Evolutionary conservation across 2,888 invertebrate species (phyloP).

Genomic region (Cephonodes hylas): DNA sequence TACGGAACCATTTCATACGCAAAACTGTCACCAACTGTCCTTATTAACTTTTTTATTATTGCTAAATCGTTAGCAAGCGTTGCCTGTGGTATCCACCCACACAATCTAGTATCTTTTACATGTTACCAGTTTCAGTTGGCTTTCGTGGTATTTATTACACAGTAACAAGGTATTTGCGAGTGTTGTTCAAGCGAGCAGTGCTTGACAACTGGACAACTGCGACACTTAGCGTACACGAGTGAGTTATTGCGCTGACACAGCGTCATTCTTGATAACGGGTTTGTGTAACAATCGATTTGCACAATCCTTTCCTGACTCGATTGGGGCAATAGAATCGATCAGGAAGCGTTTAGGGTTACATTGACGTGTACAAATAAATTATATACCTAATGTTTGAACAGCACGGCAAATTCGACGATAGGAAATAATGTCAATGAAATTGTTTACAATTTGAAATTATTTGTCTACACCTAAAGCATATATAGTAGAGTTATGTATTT

Average conservation of each 20-base stretch:
- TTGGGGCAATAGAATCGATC: background rate
- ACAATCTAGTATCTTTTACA: background rate
- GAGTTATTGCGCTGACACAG: background rate
- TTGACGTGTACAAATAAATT: background rate
- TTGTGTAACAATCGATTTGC: constrained; percentile 6
- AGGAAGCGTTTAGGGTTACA: background rate
- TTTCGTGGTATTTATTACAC: constrained; percentile 6
- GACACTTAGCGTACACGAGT: constrained; percentile 6
- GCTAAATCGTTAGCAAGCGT: too few species aligned
- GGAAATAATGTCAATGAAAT: too few species aligned
- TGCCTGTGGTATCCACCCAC: background rate
- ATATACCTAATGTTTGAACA: background rate
- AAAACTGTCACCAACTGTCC: too few species aligned
- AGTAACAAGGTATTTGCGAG: constrained; percentile 2
- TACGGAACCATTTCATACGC: too few species aligned
- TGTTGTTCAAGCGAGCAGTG: background rate
- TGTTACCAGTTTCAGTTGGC: constrained; percentile 21
- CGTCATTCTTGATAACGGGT: background rate
- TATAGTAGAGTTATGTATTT: too few species aligned
- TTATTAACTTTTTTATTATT: too few species aligned
- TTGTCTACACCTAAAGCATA: too few species aligned
- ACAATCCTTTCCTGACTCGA: constrained; percentile 2
- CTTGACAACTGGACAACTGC: constrained; percentile 9
- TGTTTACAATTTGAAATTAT: too few species aligned
- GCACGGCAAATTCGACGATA: too few species aligned